A percentile compares a stretch with the other conserved stretches of the same genome.
Evolutionary conservation across 2,113 vertebrate genomes (phyloP).

Genomic region (Camarhynchus parvulus): DNA sequence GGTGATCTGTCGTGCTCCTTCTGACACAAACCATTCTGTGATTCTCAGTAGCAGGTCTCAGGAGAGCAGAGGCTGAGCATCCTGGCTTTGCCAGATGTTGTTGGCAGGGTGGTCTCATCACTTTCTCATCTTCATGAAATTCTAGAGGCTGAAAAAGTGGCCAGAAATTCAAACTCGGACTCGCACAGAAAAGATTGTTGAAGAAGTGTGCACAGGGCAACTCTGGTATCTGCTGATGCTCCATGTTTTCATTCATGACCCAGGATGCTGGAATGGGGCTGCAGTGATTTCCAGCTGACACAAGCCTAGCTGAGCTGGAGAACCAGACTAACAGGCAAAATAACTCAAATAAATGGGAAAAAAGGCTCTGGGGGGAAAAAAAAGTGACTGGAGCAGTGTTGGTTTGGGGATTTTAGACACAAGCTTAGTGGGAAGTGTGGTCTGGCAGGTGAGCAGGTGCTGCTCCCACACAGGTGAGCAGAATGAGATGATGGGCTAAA

Average conservation of each 20-base stretch:
- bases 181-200: background rate
- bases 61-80: background rate
- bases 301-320: background rate
- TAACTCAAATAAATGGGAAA: background rate
- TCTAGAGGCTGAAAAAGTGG: background rate
- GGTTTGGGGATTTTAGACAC: background rate
- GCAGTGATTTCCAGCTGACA: background rate
- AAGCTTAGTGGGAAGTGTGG: background rate
- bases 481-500: background rate
- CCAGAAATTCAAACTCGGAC: accelerated
- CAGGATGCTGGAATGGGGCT: background rate
- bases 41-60: background rate
- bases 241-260: background rate
- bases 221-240: background rate
- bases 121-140: background rate
- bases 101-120: background rate
- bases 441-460: background rate
- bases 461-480: background rate
- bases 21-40: background rate
- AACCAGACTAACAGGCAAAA: background rate
- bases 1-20: background rate
- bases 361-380: background rate
- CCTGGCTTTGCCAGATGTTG: background rate
- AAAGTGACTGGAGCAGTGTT: background rate
- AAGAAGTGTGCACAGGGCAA: background rate